Evolutionary conservation across 2,113 vertebrate genomes (phyloP).

Genomic region (Podarcis cretensis): DNA sequence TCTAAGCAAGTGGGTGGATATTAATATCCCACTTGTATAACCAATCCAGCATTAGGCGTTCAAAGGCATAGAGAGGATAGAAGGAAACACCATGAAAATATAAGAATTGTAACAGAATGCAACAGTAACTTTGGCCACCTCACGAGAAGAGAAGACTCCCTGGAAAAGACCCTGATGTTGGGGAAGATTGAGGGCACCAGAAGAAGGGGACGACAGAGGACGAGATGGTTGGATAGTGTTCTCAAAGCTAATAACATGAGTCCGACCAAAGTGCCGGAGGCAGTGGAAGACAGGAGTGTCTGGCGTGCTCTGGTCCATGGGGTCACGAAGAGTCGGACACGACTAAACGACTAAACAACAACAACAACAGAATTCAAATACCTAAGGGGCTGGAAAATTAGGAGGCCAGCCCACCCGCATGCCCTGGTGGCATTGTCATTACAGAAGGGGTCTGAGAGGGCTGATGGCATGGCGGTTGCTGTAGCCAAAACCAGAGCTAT

Average conservation of each 20-base stretch:
- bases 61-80: background rate
- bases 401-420: background rate
- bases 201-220: no score
- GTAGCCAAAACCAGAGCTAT: background rate
- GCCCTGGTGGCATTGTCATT: background rate
- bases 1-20: background rate
- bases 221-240: no score
- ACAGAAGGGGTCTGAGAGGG: background rate
- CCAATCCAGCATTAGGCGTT: background rate
- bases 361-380: background rate
- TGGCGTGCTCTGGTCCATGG: no score
- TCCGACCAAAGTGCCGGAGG: no score
- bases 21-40: background rate
- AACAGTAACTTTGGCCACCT: background rate
- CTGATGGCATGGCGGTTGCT: background rate
- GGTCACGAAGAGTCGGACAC: no score
- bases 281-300: no score
- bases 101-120: slow-evolving; percentile 5
- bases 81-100: background rate
- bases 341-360: no score
- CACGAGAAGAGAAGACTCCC: background rate
- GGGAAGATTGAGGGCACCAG: no score
- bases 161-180: no score
- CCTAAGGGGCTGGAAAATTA: background rate
- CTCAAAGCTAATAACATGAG: no score